Conservation (phyloP, 2,797 vertebrate species). For the Propithecus perrieri region DNA sequence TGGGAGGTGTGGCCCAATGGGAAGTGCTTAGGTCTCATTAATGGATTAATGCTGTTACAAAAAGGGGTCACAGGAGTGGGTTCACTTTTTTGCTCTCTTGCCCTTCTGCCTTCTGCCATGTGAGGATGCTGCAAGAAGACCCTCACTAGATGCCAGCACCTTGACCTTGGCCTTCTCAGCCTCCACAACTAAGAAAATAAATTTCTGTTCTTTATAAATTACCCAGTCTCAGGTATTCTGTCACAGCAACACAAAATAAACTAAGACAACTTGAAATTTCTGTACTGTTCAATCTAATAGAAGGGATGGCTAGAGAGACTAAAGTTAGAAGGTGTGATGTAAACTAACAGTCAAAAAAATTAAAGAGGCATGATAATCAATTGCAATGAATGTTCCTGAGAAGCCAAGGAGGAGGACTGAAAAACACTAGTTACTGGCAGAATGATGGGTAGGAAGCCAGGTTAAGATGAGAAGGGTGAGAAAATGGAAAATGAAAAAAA, state of each 20-base stretch:
- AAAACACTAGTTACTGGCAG: not conserved
- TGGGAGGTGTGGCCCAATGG: not conserved
- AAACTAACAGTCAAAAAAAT: not conserved
- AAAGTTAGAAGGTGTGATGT: not conserved
- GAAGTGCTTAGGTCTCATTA: not conserved
- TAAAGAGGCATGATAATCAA: not conserved
- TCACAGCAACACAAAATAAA: not conserved
- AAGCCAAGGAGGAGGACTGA: not conserved
- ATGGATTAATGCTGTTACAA: not conserved
- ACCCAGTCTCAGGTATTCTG: not conserved
- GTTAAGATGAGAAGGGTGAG: not conserved
- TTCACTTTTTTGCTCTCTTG: not conserved
- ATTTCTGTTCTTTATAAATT: not conserved
- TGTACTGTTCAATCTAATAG: not conserved
- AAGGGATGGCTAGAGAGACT: not conserved
- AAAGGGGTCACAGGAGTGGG: not conserved
- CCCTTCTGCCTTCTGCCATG: not conserved
- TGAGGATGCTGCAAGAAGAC: not conserved
- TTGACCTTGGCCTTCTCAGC: not conserved
- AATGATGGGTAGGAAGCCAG: not conserved
- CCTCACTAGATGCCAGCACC: not conserved
- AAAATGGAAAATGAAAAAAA: not conserved
- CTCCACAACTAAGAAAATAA: not conserved
- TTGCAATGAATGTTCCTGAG: not conserved
- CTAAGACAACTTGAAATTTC: not conserved